Evolutionary conservation across 1,140 invertebrate genomes (phyloP).

Genomic region (Phortica variegata): DNA sequence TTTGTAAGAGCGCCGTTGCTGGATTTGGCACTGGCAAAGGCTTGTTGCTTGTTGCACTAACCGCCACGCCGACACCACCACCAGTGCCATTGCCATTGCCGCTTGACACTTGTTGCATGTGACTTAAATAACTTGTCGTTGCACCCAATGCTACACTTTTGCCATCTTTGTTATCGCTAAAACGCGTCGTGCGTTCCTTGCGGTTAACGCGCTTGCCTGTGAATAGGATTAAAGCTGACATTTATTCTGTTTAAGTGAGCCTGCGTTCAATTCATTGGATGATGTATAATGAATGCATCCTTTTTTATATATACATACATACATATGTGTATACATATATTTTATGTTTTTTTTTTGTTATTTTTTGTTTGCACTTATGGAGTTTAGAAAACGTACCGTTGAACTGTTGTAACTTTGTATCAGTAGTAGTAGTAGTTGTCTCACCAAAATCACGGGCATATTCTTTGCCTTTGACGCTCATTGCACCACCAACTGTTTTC

Average conservation of each 20-base stretch:
- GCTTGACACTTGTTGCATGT: constrained; percentile 17
- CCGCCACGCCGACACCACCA: constrained; percentile 9
- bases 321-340: too few relatives aligned
- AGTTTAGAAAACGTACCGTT: constrained; percentile 28
- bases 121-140: constrained; percentile 25
- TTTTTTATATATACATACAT: too few relatives aligned
- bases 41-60: not conserved
- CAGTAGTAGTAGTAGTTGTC: constrained; percentile 8
- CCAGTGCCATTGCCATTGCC: not conserved
- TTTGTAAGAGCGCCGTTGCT: constrained; percentile 39
- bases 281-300: not conserved
- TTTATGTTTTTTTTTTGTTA: not conserved
- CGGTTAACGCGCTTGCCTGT: constrained; percentile 41
- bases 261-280: not conserved
- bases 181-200: constrained; percentile 47
- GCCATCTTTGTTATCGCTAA: constrained; percentile 51
- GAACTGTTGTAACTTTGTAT: constrained; percentile 36
- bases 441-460: constrained; percentile 22
- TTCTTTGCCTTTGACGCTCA: constrained; percentile 1
- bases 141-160: constrained; percentile 20
- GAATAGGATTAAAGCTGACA: not conserved
- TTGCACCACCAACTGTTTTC: not conserved
- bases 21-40: constrained; percentile 33
- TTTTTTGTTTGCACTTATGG: not conserved
- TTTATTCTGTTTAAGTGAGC: not conserved